Conservation (phyloP, 2,797 vertebrate species). For the Centroberyx gerrardi region DNA sequence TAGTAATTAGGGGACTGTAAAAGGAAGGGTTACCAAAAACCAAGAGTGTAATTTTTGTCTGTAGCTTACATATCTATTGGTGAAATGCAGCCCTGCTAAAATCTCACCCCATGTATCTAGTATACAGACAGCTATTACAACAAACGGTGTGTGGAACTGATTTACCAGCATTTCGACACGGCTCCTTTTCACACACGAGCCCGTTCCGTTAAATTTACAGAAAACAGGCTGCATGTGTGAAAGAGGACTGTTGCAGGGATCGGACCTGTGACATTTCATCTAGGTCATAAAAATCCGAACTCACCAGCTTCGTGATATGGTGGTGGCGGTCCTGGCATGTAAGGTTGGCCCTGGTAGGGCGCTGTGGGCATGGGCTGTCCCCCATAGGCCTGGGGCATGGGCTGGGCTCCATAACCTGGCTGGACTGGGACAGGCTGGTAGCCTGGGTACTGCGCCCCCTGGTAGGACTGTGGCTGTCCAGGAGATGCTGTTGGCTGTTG, state of each 20-base stretch:
- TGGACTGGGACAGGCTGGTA: constrained; percentile 82
- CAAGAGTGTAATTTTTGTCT: not conserved
- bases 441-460: constrained; percentile 66
- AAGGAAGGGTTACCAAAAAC: no score
- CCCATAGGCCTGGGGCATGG: constrained; percentile 63
- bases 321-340: constrained; percentile 66
- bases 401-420: constrained; percentile 61
- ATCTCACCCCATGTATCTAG: not conserved
- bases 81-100: not conserved
- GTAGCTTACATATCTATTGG: not conserved
- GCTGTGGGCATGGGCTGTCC: constrained; percentile 56
- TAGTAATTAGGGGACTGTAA: no score
- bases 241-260: no score
- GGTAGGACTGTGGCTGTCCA: constrained; percentile 62
- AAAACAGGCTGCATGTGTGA: no score
- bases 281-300: constrained; percentile 35
- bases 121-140: not conserved
- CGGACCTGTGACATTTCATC: not conserved
- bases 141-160: not conserved
- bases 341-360: constrained; percentile 69
- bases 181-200: no score
- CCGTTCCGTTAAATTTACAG: no score
- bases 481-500: constrained; percentile 63
- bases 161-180: no score
- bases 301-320: constrained; percentile 81